phyloP scores from a whole-genome alignment of 2,797 vertebrate genomes.

The Erethizon dorsatum region DNA sequence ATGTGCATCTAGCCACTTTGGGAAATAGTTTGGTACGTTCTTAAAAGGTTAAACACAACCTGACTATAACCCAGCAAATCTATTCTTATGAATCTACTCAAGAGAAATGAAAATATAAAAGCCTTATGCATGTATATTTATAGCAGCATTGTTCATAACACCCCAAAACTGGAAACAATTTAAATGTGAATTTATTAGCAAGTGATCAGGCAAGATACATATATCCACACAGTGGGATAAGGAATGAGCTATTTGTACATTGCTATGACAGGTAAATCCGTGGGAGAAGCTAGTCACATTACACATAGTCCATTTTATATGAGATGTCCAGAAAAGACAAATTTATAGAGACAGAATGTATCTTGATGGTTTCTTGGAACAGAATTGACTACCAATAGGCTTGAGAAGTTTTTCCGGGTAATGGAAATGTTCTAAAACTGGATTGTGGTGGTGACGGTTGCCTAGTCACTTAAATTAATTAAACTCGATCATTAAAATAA shows the following conservation, averaged over 20 bases:
- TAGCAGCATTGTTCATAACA: neutral
- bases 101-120: constrained; percentile 50
- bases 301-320: neutral
- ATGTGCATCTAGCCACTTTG: neutral
- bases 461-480: constrained; percentile 5
- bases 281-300: neutral
- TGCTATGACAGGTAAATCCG: neutral
- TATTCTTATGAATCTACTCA: neutral
- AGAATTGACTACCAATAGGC: neutral
- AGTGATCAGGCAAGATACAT: neutral
- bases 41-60: constrained; percentile 19
- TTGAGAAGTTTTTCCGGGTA: neutral
- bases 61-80: neutral
- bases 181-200: neutral
- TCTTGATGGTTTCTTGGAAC: neutral
- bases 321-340: constrained; percentile 4
- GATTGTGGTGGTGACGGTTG: neutral
- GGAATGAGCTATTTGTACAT: neutral
- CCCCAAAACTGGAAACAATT: neutral
- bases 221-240: neutral
- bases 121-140: neutral
- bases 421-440: constrained; percentile 11
- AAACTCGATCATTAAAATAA: constrained; percentile 34
- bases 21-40: neutral
- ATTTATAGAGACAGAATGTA: neutral